Evolutionary conservation across 2,797 vertebrate genomes (phyloP).

Genomic region (Ambastaia sidthimunki): DNA sequence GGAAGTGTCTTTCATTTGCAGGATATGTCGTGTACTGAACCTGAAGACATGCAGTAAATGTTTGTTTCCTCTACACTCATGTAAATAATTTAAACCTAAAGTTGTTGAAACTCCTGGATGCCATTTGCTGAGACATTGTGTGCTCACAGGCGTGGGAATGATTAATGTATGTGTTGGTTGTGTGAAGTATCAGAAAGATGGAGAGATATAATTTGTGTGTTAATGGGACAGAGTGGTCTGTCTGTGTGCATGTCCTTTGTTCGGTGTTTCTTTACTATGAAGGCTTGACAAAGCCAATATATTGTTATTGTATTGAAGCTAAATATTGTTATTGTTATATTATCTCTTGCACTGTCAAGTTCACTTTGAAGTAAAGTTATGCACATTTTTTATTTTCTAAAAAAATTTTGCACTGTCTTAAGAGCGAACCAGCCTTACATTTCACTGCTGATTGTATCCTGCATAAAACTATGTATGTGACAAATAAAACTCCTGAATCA

Average conservation of each 20-base stretch:
- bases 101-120: slow-evolving; percentile 57
- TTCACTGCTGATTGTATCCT: too few relatives aligned
- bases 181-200: slow-evolving; percentile 29
- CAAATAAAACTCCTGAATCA: too few relatives aligned
- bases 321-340: too few relatives aligned
- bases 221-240: slow-evolving; percentile 27
- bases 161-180: slow-evolving; percentile 59
- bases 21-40: slow-evolving; percentile 14
- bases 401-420: too few relatives aligned
- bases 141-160: slow-evolving; percentile 64
- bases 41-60: neutral
- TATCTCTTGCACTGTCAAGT: too few relatives aligned
- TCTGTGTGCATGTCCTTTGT: slow-evolving; percentile 44
- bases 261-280: too few relatives aligned
- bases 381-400: too few relatives aligned
- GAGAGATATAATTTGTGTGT: neutral
- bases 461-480: too few relatives aligned
- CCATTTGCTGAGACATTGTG: slow-evolving; percentile 54
- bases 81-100: slow-evolving; percentile 32
- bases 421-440: too few relatives aligned
- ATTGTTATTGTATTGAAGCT: too few relatives aligned
- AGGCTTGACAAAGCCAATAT: too few relatives aligned
- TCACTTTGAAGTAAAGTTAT: too few relatives aligned
- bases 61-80: slow-evolving; percentile 1
- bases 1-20: slow-evolving; percentile 15